These are phyloP conservation scores for Glaucopsyche alexis DNA, from an alignment of 2,888 invertebrate genomes.

Conservation along the genomic window DNA sequence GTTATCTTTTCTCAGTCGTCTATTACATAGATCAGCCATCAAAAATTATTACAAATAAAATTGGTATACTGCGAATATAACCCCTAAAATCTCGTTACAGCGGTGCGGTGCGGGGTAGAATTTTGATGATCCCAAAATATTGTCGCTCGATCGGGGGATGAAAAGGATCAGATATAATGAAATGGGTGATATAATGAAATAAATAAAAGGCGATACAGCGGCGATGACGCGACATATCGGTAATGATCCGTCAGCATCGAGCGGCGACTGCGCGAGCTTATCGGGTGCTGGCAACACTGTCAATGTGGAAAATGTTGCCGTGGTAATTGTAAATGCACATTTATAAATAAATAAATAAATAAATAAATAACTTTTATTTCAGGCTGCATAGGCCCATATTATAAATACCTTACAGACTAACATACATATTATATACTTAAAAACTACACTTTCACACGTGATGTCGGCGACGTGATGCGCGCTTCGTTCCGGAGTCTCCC, in stretches of 20 bases:
- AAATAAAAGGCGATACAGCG: background rate
- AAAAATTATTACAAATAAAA: background rate
- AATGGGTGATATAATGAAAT: background rate
- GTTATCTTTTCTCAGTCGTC: background rate
- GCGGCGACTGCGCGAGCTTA: background rate
- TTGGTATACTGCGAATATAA: background rate
- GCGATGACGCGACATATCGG: background rate
- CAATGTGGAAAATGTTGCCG: no score
- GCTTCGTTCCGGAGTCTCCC: no score
- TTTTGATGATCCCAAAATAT: constrained; percentile 2
- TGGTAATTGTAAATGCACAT: no score
- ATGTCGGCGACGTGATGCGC: no score
- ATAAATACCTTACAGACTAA: no score
- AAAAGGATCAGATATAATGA: background rate
- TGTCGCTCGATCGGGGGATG: background rate
- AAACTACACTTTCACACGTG: no score
- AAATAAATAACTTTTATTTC: no score
- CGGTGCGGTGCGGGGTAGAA: background rate
- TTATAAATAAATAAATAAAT: no score
- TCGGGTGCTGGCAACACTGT: no score
- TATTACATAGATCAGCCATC: background rate
- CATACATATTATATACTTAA: no score
- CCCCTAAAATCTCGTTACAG: background rate
- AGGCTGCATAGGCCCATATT: no score
- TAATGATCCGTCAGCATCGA: background rate